phyloP scores from a whole-genome alignment of 2,113 vertebrate genomes.

The Dromiciops gliroides region DNA sequence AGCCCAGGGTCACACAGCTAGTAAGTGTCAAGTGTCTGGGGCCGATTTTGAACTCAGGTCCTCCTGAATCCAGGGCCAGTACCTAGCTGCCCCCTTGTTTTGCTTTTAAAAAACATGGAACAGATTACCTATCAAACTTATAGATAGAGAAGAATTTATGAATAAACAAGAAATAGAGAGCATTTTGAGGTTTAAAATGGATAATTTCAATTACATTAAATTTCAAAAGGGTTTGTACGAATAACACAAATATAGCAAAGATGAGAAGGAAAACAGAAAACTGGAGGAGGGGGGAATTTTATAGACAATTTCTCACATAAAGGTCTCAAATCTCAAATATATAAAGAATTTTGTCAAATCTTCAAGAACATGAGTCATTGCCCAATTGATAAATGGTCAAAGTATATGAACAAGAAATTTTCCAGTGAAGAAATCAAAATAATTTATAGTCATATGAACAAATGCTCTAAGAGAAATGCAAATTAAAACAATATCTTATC shows the following conservation, averaged over 20 bases:
- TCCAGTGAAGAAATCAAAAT: not conserved
- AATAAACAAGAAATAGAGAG: not conserved
- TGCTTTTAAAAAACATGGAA: conserved; percentile 28
- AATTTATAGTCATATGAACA: not conserved
- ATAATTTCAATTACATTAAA: not conserved
- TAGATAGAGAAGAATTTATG: no score
- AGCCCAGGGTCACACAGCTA: no score
- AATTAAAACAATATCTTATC: not conserved
- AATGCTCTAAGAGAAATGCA: not conserved
- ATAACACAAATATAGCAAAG: not conserved
- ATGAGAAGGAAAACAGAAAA: not conserved
- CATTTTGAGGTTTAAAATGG: no score
- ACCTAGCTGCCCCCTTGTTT: no score
- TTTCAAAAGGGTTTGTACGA: not conserved
- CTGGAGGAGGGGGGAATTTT: not conserved
- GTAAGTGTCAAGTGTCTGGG: no score
- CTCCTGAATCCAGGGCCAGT: no score
- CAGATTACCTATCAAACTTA: no score
- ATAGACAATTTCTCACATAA: not conserved
- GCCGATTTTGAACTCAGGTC: no score
- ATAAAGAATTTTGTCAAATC: not conserved
- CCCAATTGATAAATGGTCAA: not conserved
- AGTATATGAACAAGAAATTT: not conserved
- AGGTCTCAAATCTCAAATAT: not conserved
- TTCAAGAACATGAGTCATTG: not conserved